phyloP scores from a whole-genome alignment of 2,888 invertebrate species.

The Folsomia manolachei region DNA sequence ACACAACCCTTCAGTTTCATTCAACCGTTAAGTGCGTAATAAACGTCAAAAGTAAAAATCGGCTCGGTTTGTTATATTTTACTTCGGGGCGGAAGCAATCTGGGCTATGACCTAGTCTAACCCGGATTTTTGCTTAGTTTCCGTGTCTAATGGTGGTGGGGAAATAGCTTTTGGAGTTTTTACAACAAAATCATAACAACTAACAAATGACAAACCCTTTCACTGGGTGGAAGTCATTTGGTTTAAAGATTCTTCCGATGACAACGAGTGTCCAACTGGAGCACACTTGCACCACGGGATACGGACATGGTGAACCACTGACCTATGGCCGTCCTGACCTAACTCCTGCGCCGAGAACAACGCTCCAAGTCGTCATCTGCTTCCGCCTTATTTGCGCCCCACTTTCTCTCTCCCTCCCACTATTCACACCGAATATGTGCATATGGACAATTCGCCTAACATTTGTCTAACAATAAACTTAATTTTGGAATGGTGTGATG shows the following conservation, averaged over 20 bases:
- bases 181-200: neutral
- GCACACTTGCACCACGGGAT: conserved; percentile 11
- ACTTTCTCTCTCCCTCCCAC: neutral
- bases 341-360: conserved; percentile 27
- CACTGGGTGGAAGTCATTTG: neutral
- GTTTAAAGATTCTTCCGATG: conserved; percentile 5
- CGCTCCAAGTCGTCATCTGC: conserved; percentile 37
- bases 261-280: conserved; percentile 2
- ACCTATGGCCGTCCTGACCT: conserved; percentile 29
- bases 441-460: too few relatives aligned
- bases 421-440: conserved; percentile 10
- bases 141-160: conserved; percentile 19
- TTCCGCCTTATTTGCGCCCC: conserved; percentile 26
- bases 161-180: neutral
- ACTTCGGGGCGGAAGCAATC: conserved; percentile 25
- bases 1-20: conserved; percentile 1
- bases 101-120: conserved; percentile 29
- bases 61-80: conserved; percentile 1
- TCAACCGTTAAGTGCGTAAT: conserved; percentile 16
- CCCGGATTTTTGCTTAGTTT: conserved; percentile 28
- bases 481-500: neutral
- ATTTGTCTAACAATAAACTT: neutral
- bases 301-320: conserved; percentile 31
- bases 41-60: conserved; percentile 10
- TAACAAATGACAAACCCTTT: conserved; percentile 12